phyloP scores from a whole-genome alignment of 2,797 vertebrate genomes.

The Helicolenus hilgendorfi region DNA sequence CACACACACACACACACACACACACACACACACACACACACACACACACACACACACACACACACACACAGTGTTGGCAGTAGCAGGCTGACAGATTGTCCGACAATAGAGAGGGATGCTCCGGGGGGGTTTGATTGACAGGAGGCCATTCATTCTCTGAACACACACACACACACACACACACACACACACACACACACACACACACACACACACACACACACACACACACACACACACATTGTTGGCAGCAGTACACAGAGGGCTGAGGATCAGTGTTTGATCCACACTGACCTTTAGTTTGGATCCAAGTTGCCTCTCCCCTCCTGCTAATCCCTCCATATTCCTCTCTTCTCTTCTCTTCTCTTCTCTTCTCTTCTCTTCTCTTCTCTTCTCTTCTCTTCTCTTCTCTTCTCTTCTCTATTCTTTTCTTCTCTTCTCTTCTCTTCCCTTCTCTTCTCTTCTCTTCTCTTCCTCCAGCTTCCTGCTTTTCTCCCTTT shows the following conservation, averaged over 20 bases:
- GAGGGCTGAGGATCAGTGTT: slow-evolving; percentile 59
- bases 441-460: neutral
- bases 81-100: slow-evolving; percentile 72
- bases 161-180: slow-evolving; percentile 13
- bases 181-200: slow-evolving; percentile 1
- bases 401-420: neutral
- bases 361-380: neutral
- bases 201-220: neutral
- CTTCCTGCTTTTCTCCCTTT: neutral
- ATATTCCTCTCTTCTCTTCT: neutral
- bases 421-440: neutral
- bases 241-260: slow-evolving; percentile 63
- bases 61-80: slow-evolving; percentile 47
- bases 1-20: slow-evolving; percentile 13
- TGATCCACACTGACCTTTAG: slow-evolving; percentile 71
- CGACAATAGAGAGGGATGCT: slow-evolving; percentile 47
- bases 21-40: slow-evolving; percentile 1
- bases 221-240: neutral
- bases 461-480: neutral
- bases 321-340: slow-evolving; percentile 31
- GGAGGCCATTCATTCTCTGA: slow-evolving; percentile 29
- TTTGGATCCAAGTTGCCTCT: slow-evolving; percentile 45
- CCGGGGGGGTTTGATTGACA: slow-evolving; percentile 27
- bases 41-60: slow-evolving; percentile 1
- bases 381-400: neutral